Base-by-base conservation (phyloP, 2,797 vertebrate species). In the Hipposideros larvatus region DNA sequence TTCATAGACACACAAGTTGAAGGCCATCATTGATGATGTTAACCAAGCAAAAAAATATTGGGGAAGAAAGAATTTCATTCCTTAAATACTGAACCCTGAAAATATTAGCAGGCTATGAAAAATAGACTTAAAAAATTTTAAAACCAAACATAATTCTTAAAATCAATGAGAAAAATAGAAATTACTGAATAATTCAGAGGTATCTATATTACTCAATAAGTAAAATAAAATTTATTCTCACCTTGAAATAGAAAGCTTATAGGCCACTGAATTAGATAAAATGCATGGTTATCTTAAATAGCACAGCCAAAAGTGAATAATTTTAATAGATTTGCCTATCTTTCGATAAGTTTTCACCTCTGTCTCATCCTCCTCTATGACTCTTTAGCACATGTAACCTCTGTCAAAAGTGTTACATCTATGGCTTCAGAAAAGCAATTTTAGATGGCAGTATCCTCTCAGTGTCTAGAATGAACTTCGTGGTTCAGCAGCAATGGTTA, bases 81-180 rank as follows among this genome's bases (percentile, higher is more conserved):
- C 19, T 75, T 21, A 71, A 24, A 55, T n/a, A 85, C 15, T 70
- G 48, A 80, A 57, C 74, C n/a, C 14, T 87, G 37, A 77, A 86
- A 88, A 86, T 34, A 59, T 74, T 31, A 85, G 11, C n/a, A 77
- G 55, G 15, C 19, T 89, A 57, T 66, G 26, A 86, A 93, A 90
- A 70, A 48, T 24, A n/a, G 7, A 34, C 26, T 91, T 75, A 11
- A 74, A 68, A 92, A 77, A 43, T 0, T 16, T 94, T 63, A 34
- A 55, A 91, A 41, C 34, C 31, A 87, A 53, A 75, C 31, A 77
- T 14, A 53, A 24, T 85, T 71, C 57, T 80, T 51, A 51, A 95
- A 93, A 85, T 80, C 46, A 75, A 57, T 70, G 43, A 74, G 43
- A 88, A 82, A 83, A 80, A 80, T 75, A 70, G 43, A 51, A 74